These are phyloP conservation scores for Tragelaphus eurycerus DNA, from an alignment of 2,797 vertebrate species.

Conservation along the genomic window DNA sequence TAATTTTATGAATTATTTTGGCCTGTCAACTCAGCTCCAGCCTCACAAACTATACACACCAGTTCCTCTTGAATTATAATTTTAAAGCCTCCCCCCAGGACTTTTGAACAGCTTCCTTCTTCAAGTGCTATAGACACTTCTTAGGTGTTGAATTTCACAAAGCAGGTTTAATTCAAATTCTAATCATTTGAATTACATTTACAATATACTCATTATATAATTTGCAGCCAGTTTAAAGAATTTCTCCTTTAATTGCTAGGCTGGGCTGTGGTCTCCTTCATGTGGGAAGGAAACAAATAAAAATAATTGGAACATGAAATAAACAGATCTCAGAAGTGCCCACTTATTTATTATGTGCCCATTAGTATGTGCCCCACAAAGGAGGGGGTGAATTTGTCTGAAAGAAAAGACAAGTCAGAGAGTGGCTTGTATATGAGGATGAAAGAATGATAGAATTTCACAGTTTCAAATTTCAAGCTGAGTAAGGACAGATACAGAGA, in stretches of 20 bases:
- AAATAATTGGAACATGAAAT: neutral
- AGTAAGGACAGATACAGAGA: neutral
- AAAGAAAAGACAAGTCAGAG: neutral
- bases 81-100: neutral
- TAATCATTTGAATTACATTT: neutral
- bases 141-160: constrained; percentile 26
- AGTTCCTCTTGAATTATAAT: constrained; percentile 35
- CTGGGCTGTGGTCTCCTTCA: neutral
- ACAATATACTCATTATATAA: constrained; percentile 35
- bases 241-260: neutral
- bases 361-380: neutral
- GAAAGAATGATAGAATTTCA: neutral
- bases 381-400: neutral
- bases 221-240: neutral
- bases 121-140: neutral
- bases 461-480: neutral
- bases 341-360: neutral
- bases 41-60: neutral
- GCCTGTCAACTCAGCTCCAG: neutral
- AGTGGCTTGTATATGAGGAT: neutral
- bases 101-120: neutral
- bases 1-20: constrained; percentile 25
- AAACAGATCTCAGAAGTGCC: neutral
- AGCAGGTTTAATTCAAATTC: constrained; percentile 9
- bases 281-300: neutral